phyloP scores from a whole-genome alignment of 2,888 invertebrate species.

The Erebia aethiops region DNA sequence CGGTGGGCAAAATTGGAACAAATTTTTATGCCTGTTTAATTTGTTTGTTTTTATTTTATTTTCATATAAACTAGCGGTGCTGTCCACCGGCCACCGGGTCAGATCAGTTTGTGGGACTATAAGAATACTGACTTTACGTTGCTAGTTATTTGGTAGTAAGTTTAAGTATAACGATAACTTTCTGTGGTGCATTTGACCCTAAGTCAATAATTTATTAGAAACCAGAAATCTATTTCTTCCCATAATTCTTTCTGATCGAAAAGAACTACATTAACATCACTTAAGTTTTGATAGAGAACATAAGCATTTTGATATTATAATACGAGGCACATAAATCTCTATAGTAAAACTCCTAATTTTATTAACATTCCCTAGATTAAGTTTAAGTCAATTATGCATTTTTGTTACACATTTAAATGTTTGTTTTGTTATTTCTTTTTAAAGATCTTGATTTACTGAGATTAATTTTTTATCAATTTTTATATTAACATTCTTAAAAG shows the following conservation, averaged over 20 bases:
- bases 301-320: not conserved
- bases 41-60: too few relatives aligned
- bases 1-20: too few relatives aligned
- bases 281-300: not conserved
- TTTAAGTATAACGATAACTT: too few relatives aligned
- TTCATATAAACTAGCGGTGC: too few relatives aligned
- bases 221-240: not conserved
- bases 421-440: slow-evolving; percentile 6
- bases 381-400: not conserved
- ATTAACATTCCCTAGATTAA: slow-evolving; percentile 8
- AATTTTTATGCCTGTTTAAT: too few relatives aligned
- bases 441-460: slow-evolving; percentile 13
- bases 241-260: not conserved
- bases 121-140: too few relatives aligned
- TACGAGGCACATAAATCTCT: slow-evolving; percentile 5
- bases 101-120: too few relatives aligned
- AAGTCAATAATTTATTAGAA: not conserved
- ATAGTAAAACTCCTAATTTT: not conserved
- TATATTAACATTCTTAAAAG: not conserved
- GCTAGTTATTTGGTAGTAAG: too few relatives aligned
- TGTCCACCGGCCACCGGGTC: too few relatives aligned
- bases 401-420: not conserved
- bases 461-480: slow-evolving; percentile 9
- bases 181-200: too few relatives aligned
- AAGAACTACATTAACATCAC: not conserved